These are phyloP conservation scores for Brenthis daphne DNA, from an alignment of 2,888 invertebrate genomes.

Conservation along the genomic window DNA sequence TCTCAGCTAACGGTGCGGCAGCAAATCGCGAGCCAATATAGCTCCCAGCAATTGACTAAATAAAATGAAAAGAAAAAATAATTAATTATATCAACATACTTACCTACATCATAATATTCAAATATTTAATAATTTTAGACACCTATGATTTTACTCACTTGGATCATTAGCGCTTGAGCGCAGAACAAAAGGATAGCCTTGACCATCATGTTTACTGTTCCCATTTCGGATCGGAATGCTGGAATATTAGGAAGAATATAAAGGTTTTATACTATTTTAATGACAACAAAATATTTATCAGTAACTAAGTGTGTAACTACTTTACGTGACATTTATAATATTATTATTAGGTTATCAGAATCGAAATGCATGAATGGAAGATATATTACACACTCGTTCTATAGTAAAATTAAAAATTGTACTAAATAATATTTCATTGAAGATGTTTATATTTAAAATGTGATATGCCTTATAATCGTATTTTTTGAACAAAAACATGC, in stretches of 20 bases:
- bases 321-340: too few species aligned
- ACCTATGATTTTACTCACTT: constrained; percentile 41
- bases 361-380: too few species aligned
- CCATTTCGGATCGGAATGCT: constrained; percentile 15
- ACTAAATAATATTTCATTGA: too few species aligned
- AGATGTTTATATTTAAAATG: too few species aligned
- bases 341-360: too few species aligned
- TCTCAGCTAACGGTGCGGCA: constrained; percentile 19
- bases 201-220: constrained; percentile 42
- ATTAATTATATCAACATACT: not conserved
- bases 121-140: not conserved
- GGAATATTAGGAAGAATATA: not conserved
- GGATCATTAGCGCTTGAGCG: constrained; percentile 47
- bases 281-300: too few species aligned
- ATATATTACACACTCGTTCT: too few species aligned
- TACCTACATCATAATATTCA: not conserved
- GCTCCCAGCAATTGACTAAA: constrained; percentile 42
- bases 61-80: constrained; percentile 13
- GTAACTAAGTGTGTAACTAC: too few species aligned
- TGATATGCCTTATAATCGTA: too few species aligned
- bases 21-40: constrained; percentile 28
- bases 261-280: constrained; percentile 26
- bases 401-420: too few species aligned
- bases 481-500: too few species aligned
- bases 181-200: constrained; percentile 45